Evolutionary conservation across 1,140 invertebrate species (phyloP), one percentile per base, ranked within the genome.

Genomic region (Drosophila obscura): DNA sequence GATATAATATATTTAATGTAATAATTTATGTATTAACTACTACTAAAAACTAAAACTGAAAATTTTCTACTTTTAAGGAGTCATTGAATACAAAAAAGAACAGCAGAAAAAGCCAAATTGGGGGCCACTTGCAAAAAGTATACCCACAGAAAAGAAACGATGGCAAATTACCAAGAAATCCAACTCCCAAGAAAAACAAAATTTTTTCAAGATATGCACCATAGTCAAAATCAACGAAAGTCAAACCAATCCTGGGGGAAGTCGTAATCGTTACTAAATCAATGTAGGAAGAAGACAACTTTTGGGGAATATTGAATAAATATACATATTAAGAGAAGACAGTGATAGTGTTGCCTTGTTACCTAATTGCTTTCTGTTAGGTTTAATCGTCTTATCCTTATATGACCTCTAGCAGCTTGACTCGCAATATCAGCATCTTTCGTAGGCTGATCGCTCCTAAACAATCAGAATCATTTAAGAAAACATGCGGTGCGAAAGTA

Each of bases 11-110:
- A 19, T 19, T 85, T 80, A 84, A 83, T 83, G 65, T 83, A 83
- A 84, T 85, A 84, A 84, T 84, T 84, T 84, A 84, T 85, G 80
- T 84, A 84, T 85, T 85, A 84, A 85, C 81, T 73, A 68, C 77
- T 77, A 87, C 74, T 81, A 84, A 77, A 75, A 69, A 69, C 68
- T 73, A 75, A 82, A 77, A 61, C 65, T 72, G 50, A 65, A 65
- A 69, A 31, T 66, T 74, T 65, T 74, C 35, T 83, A 83, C 50
- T 80, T 73, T 55, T 84, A 85, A 85, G 73, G 57, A 62, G 44
- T 80, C 45, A 63, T 26, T 80, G 48, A 26, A 66, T 59, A 53
- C 41, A 56, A 62, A 5, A 51, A 41, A 51, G 45, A 49, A 63
- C 48, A 75, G 53, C 41, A 72, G 51, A 26, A 80, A 71, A 64